Conservation (phyloP, 2,113 vertebrate genomes). For the Hemiscyllium ocellatum region DNA sequence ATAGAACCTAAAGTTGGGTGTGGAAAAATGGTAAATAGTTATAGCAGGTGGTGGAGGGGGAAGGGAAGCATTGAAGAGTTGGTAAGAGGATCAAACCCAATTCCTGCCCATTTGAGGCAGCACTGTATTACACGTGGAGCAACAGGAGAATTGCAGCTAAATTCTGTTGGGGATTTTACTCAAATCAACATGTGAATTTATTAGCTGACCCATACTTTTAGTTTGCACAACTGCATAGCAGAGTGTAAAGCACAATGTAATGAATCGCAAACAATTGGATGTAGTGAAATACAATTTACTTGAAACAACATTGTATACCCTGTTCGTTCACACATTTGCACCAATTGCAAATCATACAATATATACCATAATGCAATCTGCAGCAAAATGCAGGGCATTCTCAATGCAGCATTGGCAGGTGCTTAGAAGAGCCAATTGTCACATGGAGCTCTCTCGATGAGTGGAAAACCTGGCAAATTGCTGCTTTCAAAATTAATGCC, state of each 20-base stretch:
- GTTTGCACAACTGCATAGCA: neutral
- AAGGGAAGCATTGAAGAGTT: neutral
- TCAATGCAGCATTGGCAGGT: neutral
- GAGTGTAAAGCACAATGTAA: too few species aligned
- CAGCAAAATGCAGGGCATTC: neutral
- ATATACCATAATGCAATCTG: neutral
- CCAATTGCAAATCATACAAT: neutral
- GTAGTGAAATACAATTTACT: neutral
- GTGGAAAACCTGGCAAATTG: conserved; percentile 13
- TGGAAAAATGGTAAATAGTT: neutral
- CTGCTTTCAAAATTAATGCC: conserved; percentile 7
- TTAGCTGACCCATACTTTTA: neutral
- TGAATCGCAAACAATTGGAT: neutral
- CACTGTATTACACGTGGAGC: too few species aligned
- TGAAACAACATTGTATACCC: neutral
- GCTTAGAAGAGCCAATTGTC: neutral
- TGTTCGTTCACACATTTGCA: neutral
- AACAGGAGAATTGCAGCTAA: neutral
- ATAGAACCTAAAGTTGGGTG: neutral
- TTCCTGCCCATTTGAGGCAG: neutral
- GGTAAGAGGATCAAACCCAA: neutral
- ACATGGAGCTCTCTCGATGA: neutral
- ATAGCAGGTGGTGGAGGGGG: neutral
- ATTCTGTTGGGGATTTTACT: neutral
- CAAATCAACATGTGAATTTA: neutral